Evolutionary conservation across 1,140 invertebrate genomes (phyloP).

Genomic region (Aporrectodea caliginosa): DNA sequence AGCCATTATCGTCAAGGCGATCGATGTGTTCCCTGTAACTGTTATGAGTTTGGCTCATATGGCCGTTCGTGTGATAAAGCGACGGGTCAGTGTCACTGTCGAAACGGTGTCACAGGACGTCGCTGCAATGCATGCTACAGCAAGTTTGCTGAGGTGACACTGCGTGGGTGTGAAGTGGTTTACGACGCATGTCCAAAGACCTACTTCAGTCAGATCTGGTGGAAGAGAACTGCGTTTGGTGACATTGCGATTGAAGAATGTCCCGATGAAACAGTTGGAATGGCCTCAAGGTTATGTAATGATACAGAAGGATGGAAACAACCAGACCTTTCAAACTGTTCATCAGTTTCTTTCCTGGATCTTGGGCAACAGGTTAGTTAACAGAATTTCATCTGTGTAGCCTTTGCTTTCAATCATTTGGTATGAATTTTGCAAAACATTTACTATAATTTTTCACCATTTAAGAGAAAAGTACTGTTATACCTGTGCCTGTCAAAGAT

Average conservation of each 20-base stretch:
- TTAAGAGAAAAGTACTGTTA: no score
- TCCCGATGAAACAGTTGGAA: slow-evolving; percentile 47
- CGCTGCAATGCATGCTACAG: slow-evolving; percentile 89
- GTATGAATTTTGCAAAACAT: no score
- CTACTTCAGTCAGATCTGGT: slow-evolving; percentile 74
- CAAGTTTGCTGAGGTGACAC: slow-evolving; percentile 85
- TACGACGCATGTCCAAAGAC: slow-evolving; percentile 86
- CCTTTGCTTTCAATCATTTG: no score
- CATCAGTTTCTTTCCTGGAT: slow-evolving; percentile 76
- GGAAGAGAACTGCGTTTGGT: slow-evolving; percentile 79
- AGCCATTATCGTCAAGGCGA: slow-evolving; percentile 73
- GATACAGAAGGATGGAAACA: slow-evolving; percentile 74
- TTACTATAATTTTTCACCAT: no score
- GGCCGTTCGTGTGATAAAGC: slow-evolving; percentile 65
- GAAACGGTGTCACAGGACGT: slow-evolving; percentile 83
- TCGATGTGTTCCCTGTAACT: slow-evolving; percentile 83
- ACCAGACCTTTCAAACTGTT: slow-evolving; percentile 90
- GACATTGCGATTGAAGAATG: slow-evolving; percentile 60
- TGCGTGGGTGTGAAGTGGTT: slow-evolving; percentile 62
- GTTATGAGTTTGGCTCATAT: slow-evolving; percentile 80
- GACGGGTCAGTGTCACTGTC: slow-evolving; percentile 82
- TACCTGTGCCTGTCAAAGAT: no score
- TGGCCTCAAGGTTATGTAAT: slow-evolving; percentile 75
- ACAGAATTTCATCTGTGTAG: no score
- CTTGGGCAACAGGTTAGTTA: slow-evolving; percentile 69